These are phyloP conservation scores for Eleutherodactylus coqui DNA, from an alignment of 2,797 vertebrate species.

Conservation along the genomic window DNA sequence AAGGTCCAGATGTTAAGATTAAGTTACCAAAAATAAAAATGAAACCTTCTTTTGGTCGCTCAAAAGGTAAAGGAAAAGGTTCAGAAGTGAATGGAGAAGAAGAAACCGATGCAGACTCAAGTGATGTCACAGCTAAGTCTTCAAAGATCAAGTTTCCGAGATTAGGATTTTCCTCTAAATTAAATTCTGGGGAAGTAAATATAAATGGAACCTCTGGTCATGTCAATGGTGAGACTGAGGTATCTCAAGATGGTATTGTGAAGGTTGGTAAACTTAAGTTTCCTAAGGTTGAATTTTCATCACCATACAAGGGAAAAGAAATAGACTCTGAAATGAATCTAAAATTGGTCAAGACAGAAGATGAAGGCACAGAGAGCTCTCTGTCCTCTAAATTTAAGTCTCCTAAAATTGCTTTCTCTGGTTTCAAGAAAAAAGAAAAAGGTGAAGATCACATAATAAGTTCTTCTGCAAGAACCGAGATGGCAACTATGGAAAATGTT, in stretches of 20 bases:
- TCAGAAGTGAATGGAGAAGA: conserved; percentile 62
- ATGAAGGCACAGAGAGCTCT: conserved; percentile 39
- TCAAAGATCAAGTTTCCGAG: conserved; percentile 75
- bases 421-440: conserved; percentile 67
- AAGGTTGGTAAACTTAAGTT: conserved; percentile 77
- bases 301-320: conserved; percentile 74
- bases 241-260: conserved; percentile 69
- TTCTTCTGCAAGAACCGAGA: conserved; percentile 77
- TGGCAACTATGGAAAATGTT: conserved; percentile 58
- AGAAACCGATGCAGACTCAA: conserved; percentile 54
- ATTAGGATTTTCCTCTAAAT: conserved; percentile 75
- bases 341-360: conserved; percentile 64
- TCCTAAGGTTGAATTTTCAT: conserved; percentile 81
- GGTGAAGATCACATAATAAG: conserved; percentile 69
- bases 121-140: conserved; percentile 68
- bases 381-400: conserved; percentile 66
- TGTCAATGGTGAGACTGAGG: conserved; percentile 68
- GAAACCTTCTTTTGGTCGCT: conserved; percentile 73
- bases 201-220: conserved; percentile 57
- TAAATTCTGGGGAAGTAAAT: conserved; percentile 65
- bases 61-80: conserved; percentile 70
- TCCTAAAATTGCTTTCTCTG: conserved; percentile 68
- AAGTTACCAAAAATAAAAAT: conserved; percentile 74
- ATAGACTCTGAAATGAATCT: conserved; percentile 65
- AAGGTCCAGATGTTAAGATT: conserved; percentile 64